phyloP scores from a whole-genome alignment of 2,113 vertebrate genomes.

The Hoplias malabaricus region DNA sequence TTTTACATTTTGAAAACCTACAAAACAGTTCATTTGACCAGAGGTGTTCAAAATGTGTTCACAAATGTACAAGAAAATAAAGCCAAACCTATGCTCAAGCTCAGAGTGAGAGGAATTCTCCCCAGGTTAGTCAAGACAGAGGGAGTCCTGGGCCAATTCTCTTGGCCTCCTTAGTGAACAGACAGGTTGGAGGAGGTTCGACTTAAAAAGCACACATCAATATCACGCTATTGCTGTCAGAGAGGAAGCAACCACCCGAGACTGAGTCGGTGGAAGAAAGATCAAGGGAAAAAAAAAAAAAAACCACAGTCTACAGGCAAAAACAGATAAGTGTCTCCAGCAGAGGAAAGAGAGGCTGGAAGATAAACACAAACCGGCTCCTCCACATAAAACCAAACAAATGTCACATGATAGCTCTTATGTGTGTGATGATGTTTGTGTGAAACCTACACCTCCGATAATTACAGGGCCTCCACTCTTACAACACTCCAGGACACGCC shows the following conservation, averaged over 20 bases:
- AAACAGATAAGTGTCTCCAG: background rate
- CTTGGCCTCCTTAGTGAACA: background rate
- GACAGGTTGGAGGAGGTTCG: constrained; percentile 32
- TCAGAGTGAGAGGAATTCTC: background rate
- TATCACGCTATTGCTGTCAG: background rate
- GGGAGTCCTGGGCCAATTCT: background rate
- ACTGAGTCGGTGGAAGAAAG: background rate
- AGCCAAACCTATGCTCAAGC: background rate
- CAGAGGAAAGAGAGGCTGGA: background rate
- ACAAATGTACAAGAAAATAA: no score
- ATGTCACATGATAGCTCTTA: constrained; percentile 1
- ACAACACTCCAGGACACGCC: constrained; percentile 14
- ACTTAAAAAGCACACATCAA: constrained; percentile 16
- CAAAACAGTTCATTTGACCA: no score
- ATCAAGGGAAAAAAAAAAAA: background rate
- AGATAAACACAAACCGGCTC: constrained; percentile 36
- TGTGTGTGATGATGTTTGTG: constrained; percentile 15
- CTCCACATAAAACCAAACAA: background rate
- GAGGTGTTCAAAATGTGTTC: no score
- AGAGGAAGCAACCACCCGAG: background rate
- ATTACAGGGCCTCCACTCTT: constrained; percentile 40
- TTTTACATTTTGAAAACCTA: no score
- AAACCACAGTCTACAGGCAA: background rate
- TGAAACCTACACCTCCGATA: constrained; percentile 38
- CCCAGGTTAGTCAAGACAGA: background rate